Percentiles rank a stretch among this genome's conserved stretches.
phyloP scores from a whole-genome alignment of 2,888 invertebrate genomes.

The Netelia virgata region DNA sequence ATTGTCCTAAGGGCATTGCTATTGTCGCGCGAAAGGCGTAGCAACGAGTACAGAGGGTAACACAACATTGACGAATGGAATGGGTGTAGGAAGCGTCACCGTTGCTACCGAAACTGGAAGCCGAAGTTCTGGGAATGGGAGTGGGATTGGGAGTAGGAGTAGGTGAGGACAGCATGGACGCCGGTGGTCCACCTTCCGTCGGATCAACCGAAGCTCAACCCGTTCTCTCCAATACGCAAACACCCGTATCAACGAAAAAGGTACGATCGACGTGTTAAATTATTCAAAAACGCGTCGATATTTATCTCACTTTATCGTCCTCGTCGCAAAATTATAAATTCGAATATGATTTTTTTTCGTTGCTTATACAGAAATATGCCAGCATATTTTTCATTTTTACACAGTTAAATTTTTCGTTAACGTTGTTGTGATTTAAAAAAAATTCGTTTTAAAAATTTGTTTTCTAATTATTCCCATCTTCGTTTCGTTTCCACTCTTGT shows the following conservation, averaged over 20 bases:
- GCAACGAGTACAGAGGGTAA: conserved; percentile 58
- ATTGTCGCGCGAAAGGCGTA: conserved; percentile 19
- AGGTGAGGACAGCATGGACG: conserved; percentile 84
- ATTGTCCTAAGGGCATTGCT: not conserved
- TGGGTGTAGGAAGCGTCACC: conserved; percentile 84
- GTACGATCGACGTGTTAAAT: conserved; percentile 78
- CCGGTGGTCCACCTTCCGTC: conserved; percentile 91
- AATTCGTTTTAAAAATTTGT: conserved; percentile 9
- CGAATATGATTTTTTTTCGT: conserved; percentile 65
- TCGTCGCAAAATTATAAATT: conserved; percentile 69
- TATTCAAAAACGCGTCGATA: conserved; percentile 47
- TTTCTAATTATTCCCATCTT: conserved; percentile 1
- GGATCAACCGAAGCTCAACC: conserved; percentile 87
- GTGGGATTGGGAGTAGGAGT: conserved; percentile 83
- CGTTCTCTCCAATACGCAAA: conserved; percentile 83
- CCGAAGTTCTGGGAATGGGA: conserved; percentile 83
- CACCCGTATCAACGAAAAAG: conserved; percentile 84
- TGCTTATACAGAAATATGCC: conserved; percentile 82
- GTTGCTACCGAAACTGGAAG: conserved; percentile 83
- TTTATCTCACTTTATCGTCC: conserved; percentile 72
- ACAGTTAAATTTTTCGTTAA: conserved; percentile 61
- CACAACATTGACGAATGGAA: conserved; percentile 79
- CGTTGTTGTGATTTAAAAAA: not conserved
- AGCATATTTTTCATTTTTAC: conserved; percentile 79
- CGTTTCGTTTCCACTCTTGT: conserved; percentile 15